Base-by-base conservation (phyloP, 2,888 invertebrate species). In the Mactromeris polynyma region DNA sequence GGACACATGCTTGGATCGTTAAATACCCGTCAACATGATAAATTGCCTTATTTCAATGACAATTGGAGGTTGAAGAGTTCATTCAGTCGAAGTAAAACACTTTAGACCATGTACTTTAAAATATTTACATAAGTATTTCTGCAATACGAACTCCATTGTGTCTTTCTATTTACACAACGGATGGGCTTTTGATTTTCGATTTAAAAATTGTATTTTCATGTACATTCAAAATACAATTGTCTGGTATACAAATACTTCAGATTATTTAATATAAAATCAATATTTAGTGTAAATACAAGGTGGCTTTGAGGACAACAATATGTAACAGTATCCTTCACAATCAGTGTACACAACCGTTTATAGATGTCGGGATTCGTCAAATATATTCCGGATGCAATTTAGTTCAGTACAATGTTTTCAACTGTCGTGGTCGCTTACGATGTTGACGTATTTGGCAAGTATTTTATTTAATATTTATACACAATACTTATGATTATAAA, bases 211-310 rank as follows among this genome's bases (percentile, higher is more conserved):
- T 36, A 36, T 33, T 33, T 36, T 4, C 26, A 26, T 36, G 26
- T 33, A 33, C 33, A 73, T 33, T 73, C 14, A 33, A 33, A 73
- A 33, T 7, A 36, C 17, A 33, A 73, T 26, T 36, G 17, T 36
- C 0, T 14, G 14, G 73, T 11, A 6, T 14, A 73, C 31, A 73
- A 73, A 73, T 17, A 33, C 58, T 26, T 4, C 2, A 46, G 46
- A 46, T 46, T 64, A 64, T 64, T 73, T 33, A 58, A 73, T 73
- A 36, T 73, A 33, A 36, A 73, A 73, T 73, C 73, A 19, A 73
- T 73, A 73, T 33, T 11, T 17, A 73, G 33, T 73, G 33, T 33
- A 17, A 36, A 36, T 33, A 73, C 4, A 3, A 36, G 36, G 14
- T 26, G n/a, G 58, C 9, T n/a, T 36, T 73, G 21, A 19, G 73